Percentiles rank a stretch among this genome's conserved stretches.
Conservation (phyloP, 2,888 invertebrate species). For the Folsomia manolachei region DNA sequence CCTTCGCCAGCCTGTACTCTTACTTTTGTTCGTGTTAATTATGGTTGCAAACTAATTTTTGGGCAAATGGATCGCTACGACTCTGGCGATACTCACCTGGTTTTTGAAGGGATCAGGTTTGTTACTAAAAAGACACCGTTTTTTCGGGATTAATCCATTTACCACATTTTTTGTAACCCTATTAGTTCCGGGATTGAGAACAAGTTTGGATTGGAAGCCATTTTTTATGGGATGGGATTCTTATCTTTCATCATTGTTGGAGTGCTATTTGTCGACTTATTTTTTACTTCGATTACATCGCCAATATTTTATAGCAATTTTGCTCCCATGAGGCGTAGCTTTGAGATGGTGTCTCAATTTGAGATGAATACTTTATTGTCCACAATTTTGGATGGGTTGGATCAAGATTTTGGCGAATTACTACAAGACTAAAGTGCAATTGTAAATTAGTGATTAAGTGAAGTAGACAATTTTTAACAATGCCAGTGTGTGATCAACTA, state of each 20-base stretch:
- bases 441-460: no score
- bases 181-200: constrained; percentile 50
- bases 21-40: no score
- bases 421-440: neutral
- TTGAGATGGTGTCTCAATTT: no score
- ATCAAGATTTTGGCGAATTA: neutral
- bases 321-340: constrained; percentile 44
- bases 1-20: no score
- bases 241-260: constrained; percentile 43
- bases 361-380: neutral
- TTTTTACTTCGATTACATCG: constrained; percentile 49
- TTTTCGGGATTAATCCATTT: constrained; percentile 3
- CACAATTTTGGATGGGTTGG: neutral
- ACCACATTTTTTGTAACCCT: constrained; percentile 16
- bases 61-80: constrained; percentile 46
- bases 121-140: constrained; percentile 10
- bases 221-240: constrained; percentile 50
- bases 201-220: constrained; percentile 49
- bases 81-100: constrained; percentile 42
- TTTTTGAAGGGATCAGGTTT: constrained; percentile 50
- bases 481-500: no score
- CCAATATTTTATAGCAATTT: constrained; percentile 50
- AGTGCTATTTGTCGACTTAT: constrained; percentile 47
- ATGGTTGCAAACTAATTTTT: no score
- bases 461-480: no score